These are phyloP conservation scores for Pristionchus mayeri DNA, from an alignment of 2,888 invertebrate species.

Conservation along the genomic window DNA sequence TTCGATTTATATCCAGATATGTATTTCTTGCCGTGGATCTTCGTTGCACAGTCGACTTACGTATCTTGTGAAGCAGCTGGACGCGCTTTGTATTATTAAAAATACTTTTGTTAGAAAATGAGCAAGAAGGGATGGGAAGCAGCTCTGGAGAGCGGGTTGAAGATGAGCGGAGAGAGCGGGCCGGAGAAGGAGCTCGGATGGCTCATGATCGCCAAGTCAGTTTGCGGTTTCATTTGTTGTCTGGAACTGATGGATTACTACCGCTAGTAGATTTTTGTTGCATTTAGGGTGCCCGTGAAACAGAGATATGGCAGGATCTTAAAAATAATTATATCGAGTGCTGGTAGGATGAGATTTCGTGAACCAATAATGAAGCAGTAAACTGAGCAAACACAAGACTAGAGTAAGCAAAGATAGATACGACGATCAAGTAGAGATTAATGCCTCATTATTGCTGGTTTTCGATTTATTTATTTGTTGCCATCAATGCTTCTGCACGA, in stretches of 20 bases:
- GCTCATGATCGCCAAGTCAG: conserved; percentile 44
- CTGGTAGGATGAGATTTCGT: not conserved
- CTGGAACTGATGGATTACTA: too few relatives aligned
- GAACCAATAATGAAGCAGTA: too few relatives aligned
- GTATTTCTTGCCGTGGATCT: not conserved
- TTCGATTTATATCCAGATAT: not conserved
- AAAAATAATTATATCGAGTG: not conserved
- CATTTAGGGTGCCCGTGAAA: not conserved
- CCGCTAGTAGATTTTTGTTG: not conserved
- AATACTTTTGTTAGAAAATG: conserved; percentile 4
- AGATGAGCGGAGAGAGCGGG: conserved; percentile 30
- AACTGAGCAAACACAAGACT: too few relatives aligned
- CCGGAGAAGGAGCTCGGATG: conserved; percentile 38
- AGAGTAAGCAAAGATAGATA: too few relatives aligned
- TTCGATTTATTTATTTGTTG: too few relatives aligned
- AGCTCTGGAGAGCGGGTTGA: conserved; percentile 42
- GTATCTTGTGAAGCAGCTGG: not conserved
- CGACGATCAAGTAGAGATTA: too few relatives aligned
- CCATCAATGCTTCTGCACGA: too few relatives aligned
- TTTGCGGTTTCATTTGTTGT: not conserved
- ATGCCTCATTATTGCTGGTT: too few relatives aligned
- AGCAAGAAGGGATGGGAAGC: conserved; percentile 43
- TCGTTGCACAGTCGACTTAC: conserved; percentile 3
- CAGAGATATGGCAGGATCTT: not conserved
- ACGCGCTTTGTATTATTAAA: not conserved